These are phyloP conservation scores for Philypnodon macrostomus DNA, from an alignment of 2,797 vertebrate species.

Conservation along the genomic window DNA sequence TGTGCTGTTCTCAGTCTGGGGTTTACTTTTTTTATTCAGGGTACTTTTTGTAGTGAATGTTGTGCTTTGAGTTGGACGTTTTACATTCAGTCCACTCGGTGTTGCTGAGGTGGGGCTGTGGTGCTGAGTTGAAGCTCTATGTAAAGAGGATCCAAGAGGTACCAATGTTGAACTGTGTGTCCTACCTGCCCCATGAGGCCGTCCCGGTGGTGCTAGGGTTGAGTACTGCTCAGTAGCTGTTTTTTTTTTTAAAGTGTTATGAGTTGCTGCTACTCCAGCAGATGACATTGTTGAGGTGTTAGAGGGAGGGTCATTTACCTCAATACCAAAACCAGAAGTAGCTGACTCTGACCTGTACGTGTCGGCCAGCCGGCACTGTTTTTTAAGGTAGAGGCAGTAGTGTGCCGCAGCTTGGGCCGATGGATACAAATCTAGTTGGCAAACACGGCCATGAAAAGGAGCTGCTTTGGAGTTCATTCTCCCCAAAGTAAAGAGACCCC, in stretches of 20 bases:
- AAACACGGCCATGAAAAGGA: constrained; percentile 86
- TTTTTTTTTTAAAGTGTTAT: constrained; percentile 20
- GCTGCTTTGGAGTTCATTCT: constrained; percentile 86
- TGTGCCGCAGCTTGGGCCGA: constrained; percentile 84
- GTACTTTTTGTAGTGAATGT: constrained; percentile 29
- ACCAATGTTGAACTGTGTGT: constrained; percentile 42
- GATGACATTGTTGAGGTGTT: constrained; percentile 29
- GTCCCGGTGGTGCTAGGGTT: constrained; percentile 40
- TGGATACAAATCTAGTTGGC: constrained; percentile 93
- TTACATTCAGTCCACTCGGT: constrained; percentile 8
- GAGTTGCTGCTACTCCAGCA: constrained; percentile 39
- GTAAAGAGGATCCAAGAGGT: constrained; percentile 14
- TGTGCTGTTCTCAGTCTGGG: constrained; percentile 60
- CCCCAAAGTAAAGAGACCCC: constrained; percentile 85
- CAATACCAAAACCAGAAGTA: constrained; percentile 28
- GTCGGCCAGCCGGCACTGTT: constrained; percentile 87
- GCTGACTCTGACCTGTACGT: constrained; percentile 77
- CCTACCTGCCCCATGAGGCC: constrained; percentile 35
- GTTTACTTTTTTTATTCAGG: constrained; percentile 22
- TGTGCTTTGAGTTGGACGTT: constrained; percentile 40
- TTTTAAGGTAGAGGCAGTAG: constrained; percentile 90
- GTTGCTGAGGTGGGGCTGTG: constrained; percentile 27
- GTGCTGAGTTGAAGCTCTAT: constrained; percentile 16
- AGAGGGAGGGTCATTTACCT: constrained; percentile 39
- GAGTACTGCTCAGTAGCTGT: constrained; percentile 33